Evolutionary conservation across 2,888 invertebrate species (phyloP).

Genomic region (Ophonus ardosiacus): DNA sequence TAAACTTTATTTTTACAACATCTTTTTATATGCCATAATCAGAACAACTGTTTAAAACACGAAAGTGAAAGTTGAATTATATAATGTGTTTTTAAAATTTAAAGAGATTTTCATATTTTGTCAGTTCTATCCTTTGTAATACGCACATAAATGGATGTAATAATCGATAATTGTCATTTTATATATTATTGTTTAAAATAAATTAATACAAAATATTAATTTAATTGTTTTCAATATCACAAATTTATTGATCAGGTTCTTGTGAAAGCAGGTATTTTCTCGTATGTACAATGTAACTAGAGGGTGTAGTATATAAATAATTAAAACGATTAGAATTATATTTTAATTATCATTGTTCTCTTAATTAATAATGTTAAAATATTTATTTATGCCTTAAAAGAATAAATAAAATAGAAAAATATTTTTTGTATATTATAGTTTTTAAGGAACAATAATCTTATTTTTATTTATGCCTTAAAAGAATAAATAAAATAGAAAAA

Average conservation of each 20-base stretch:
- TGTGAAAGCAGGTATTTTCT: too few relatives aligned
- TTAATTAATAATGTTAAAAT: background rate
- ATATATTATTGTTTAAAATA: background rate
- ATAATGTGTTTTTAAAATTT: background rate
- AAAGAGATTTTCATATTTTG: background rate
- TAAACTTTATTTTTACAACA: slow-evolving; percentile 45
- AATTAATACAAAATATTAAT: too few relatives aligned
- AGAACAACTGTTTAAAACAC: slow-evolving; percentile 9
- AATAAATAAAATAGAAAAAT: too few relatives aligned
- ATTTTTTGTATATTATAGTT: too few relatives aligned
- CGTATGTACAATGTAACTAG: too few relatives aligned
- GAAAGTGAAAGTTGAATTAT: slow-evolving; percentile 27
- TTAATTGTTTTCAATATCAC: too few relatives aligned
- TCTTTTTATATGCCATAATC: slow-evolving; percentile 25
- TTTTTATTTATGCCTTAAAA: background rate
- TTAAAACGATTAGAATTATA: background rate
- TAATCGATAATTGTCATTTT: background rate
- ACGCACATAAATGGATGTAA: too few relatives aligned
- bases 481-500: too few relatives aligned
- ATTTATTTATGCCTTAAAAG: background rate
- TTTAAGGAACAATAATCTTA: too few relatives aligned
- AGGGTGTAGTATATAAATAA: too few relatives aligned
- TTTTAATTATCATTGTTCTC: background rate
- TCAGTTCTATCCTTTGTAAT: background rate
- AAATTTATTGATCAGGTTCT: too few relatives aligned